Conservation (phyloP, 2,113 vertebrate genomes). For the Pelodiscus sinensis region DNA sequence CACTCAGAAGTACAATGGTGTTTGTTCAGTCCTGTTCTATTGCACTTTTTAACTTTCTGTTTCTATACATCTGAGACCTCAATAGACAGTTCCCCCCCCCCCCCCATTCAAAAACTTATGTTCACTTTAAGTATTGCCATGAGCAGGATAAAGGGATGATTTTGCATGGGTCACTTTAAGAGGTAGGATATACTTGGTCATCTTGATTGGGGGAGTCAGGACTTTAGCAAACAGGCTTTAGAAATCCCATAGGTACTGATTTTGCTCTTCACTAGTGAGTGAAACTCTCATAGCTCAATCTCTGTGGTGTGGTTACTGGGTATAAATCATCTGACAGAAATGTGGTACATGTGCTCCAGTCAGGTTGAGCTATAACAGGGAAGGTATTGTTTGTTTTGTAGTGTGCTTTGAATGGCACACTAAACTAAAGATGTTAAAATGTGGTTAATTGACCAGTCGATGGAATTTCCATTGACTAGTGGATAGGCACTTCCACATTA, state of each 20-base stretch:
- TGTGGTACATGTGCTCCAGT: background rate
- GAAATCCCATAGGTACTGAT: background rate
- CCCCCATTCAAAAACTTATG: background rate
- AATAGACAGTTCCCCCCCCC: background rate
- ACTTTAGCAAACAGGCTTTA: background rate
- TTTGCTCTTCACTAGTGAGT: background rate
- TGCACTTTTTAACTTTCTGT: conserved; percentile 26
- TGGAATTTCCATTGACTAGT: too few relatives aligned
- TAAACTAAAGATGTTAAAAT: background rate
- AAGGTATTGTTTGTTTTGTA: background rate
- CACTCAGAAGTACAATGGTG: conserved; percentile 57
- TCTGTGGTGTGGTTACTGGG: background rate
- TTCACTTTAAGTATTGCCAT: background rate
- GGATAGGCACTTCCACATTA: too few relatives aligned
- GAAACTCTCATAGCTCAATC: background rate
- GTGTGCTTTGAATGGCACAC: background rate
- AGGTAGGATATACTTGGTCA: background rate
- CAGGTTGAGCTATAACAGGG: background rate
- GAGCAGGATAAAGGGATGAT: background rate
- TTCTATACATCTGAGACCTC: conserved; percentile 21
- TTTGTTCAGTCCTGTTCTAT: conserved; percentile 54
- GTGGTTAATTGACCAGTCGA: background rate
- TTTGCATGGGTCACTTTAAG: background rate
- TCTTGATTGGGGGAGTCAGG: background rate
- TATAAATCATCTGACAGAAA: conserved; percentile 6